Percentiles rank a stretch among this genome's conserved stretches.
Conservation (phyloP, 2,113 vertebrate species). For the Nipponia nippon region DNA sequence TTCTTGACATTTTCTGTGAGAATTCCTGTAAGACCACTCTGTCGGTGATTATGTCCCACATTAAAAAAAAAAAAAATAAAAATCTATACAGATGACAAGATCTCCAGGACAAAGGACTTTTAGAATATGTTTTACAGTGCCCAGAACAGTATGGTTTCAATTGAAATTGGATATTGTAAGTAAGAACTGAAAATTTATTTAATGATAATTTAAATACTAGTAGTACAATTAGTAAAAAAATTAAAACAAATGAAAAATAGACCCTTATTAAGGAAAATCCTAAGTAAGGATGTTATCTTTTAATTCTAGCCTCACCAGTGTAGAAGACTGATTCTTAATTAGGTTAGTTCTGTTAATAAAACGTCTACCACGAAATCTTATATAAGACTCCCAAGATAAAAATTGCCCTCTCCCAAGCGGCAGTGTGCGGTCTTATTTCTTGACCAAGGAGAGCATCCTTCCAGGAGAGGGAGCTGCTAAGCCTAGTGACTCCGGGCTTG, state of each 20-base stretch:
- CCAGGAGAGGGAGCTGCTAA: slow-evolving; percentile 26
- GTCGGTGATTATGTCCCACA: not conserved
- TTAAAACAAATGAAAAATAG: not conserved
- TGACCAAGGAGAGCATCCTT: not conserved
- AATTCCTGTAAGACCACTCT: not conserved
- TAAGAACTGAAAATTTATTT: not conserved
- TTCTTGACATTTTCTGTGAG: not conserved
- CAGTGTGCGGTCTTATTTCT: fast-evolving
- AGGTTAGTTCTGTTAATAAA: not conserved
- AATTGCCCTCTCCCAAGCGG: not conserved
- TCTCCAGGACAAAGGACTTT: not conserved
- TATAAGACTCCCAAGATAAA: not conserved
- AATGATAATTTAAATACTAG: not conserved
- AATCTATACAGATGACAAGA: not conserved
- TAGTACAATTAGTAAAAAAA: not conserved
- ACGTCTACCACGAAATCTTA: not conserved
- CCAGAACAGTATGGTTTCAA: not conserved
- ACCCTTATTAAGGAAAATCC: not conserved
- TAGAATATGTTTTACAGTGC: not conserved
- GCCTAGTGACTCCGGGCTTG: not conserved
- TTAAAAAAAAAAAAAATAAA: not conserved
- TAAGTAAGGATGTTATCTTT: not conserved
- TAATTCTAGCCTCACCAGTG: not conserved
- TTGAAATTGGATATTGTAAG: not conserved
- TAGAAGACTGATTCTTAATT: not conserved